Percentiles rank a stretch among this genome's conserved stretches.
Conservation (phyloP, 1,140 invertebrate species). For the Trinorchestia longiramus region DNA sequence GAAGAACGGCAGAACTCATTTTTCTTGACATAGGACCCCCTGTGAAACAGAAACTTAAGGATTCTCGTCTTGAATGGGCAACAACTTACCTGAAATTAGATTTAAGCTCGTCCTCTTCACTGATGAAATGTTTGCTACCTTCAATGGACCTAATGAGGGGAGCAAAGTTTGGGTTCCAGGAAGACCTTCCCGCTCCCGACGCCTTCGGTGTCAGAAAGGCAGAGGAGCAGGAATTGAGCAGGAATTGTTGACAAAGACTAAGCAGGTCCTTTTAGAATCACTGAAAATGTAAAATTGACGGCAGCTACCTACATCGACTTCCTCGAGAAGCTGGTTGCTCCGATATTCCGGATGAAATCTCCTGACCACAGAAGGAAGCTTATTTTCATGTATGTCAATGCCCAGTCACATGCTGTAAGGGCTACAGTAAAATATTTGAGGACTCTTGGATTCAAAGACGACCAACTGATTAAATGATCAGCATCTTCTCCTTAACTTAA, state of each 20-base stretch:
- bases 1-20: neutral
- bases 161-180: constrained; percentile 11
- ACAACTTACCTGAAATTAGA: neutral
- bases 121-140: neutral
- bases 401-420: no score
- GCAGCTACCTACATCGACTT: no score
- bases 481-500: no score
- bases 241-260: neutral
- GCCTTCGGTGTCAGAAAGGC: neutral
- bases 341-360: no score
- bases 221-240: neutral
- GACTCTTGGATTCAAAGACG: no score
- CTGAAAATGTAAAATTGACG: no score
- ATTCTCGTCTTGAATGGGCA: neutral
- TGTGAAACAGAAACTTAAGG: neutral
- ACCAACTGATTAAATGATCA: no score
- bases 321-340: no score
- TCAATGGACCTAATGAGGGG: neutral
- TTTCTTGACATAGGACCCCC: neutral
- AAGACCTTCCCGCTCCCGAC: neutral
- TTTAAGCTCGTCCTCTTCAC: neutral
- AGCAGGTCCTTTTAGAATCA: neutral
- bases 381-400: no score
- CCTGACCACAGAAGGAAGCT: no score
- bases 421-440: no score